A percentile compares a stretch with the other conserved stretches of the same genome.
Evolutionary conservation across 2,113 vertebrate species (phyloP).

Genomic region (Aptenodytes patagonicus): DNA sequence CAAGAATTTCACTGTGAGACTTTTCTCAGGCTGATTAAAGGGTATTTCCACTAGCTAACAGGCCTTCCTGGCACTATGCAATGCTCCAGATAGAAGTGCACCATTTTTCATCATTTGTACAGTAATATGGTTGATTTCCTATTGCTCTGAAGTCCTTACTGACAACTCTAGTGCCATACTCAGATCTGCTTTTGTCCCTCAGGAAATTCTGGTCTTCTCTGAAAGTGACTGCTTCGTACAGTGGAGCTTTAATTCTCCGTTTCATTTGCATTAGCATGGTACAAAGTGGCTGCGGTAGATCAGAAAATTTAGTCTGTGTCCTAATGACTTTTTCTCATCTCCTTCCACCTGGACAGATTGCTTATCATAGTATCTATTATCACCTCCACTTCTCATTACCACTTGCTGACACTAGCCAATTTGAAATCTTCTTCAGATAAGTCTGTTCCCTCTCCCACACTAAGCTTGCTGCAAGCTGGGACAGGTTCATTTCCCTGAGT

Average conservation of each 20-base stretch:
- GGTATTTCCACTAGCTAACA: background rate
- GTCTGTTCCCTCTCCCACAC: background rate
- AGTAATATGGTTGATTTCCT: background rate
- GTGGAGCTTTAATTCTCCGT: background rate
- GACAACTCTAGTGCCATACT: background rate
- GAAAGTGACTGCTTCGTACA: background rate
- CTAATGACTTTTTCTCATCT: background rate
- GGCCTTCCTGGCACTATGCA: background rate
- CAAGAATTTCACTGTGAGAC: background rate
- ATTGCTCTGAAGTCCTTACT: background rate
- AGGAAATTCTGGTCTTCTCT: background rate
- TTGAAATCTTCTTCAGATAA: conserved; percentile 11
- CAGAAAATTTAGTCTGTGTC: background rate
- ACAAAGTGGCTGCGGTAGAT: background rate
- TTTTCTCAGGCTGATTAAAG: background rate
- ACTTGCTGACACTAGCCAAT: background rate
- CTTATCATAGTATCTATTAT: conserved; percentile 15
- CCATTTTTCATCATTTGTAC: background rate
- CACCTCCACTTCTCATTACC: conserved; percentile 30
- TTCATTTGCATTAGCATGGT: background rate
- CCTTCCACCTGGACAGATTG: background rate
- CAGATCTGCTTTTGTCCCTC: background rate
- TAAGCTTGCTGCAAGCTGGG: background rate
- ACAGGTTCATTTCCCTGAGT: background rate
- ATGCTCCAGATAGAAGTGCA: background rate